Conservation (phyloP, 1,140 invertebrate species). For the Euwallacea fornicatus region DNA sequence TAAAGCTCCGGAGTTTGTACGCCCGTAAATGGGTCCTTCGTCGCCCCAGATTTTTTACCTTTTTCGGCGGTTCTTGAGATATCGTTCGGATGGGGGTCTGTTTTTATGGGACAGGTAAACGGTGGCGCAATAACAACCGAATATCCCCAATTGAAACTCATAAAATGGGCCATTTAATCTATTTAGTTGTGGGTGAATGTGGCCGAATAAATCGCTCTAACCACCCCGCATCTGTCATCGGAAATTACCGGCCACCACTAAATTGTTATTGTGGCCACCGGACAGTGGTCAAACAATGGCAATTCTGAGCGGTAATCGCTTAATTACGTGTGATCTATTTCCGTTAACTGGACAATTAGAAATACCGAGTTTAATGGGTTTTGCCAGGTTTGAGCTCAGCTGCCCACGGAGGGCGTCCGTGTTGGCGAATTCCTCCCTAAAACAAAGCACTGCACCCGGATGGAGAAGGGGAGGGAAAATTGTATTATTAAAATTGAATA, state of each 20-base stretch:
- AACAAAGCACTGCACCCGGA: not conserved
- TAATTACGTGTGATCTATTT: slow-evolving; percentile 11
- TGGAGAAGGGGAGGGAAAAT: slow-evolving; percentile 3
- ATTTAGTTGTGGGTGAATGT: slow-evolving; percentile 8
- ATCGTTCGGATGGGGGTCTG: too few relatives aligned
- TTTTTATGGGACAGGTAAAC: too few relatives aligned
- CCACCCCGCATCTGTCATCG: slow-evolving; percentile 4
- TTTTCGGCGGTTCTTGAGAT: too few relatives aligned
- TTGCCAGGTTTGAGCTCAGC: too few relatives aligned
- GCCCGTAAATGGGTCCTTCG: too few relatives aligned
- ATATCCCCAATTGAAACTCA: not conserved
- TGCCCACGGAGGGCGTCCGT: too few relatives aligned
- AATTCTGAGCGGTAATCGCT: slow-evolving; percentile 1
- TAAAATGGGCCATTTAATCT: slow-evolving; percentile 12
- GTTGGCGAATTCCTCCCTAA: too few relatives aligned
- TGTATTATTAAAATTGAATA: slow-evolving; percentile 39
- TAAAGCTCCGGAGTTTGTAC: too few relatives aligned
- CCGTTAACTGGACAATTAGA: slow-evolving; percentile 1
- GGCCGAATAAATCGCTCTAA: slow-evolving; percentile 6
- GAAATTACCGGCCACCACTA: not conserved
- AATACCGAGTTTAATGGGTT: not conserved
- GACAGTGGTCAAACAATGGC: slow-evolving; percentile 11
- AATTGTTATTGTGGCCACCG: slow-evolving; percentile 7
- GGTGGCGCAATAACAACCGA: not conserved
- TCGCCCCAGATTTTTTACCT: too few relatives aligned